Percentiles rank a stretch among this genome's conserved stretches.
These are phyloP conservation scores for Oncorhynchus kisutch DNA, from an alignment of 2,113 vertebrate species.

Conservation along the genomic window DNA sequence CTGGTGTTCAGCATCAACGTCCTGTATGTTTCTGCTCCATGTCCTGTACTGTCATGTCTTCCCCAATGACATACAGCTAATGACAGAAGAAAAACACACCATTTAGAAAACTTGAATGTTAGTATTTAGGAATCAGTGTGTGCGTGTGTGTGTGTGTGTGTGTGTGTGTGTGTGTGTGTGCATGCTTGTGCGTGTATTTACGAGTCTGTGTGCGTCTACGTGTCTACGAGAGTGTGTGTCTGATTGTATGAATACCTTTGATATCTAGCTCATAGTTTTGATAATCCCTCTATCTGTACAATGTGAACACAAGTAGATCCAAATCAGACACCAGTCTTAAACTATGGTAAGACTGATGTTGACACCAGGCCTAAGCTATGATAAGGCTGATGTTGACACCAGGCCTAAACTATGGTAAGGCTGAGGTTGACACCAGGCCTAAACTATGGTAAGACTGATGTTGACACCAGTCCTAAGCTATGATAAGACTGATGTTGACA, in stretches of 20 bases:
- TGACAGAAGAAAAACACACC: slow-evolving; percentile 54
- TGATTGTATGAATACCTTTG: slow-evolving; percentile 51
- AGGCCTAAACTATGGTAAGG: no score
- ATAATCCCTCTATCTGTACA: slow-evolving; percentile 64
- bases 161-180: slow-evolving; percentile 18
- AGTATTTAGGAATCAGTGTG: slow-evolving; percentile 71
- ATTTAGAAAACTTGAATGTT: slow-evolving; percentile 53
- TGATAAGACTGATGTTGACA: no score
- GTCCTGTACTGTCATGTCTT: not conserved
- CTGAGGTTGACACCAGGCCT: no score
- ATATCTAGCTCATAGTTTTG: slow-evolving; percentile 54
- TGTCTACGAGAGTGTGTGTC: not conserved
- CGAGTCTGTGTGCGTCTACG: slow-evolving; percentile 3
- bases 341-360: no score
- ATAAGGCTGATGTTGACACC: no score
- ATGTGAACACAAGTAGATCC: slow-evolving; percentile 53
- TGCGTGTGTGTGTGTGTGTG: slow-evolving; percentile 27
- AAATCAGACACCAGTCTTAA: slow-evolving; percentile 28
- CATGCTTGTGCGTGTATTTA: not conserved
- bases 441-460: no score
- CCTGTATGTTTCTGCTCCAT: not conserved
- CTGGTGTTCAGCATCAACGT: no score
- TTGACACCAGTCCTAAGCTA: no score
- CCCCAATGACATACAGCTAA: not conserved
- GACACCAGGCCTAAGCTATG: no score